phyloP scores from a whole-genome alignment of 2,888 invertebrate genomes.

The Poecilus cupreus region DNA sequence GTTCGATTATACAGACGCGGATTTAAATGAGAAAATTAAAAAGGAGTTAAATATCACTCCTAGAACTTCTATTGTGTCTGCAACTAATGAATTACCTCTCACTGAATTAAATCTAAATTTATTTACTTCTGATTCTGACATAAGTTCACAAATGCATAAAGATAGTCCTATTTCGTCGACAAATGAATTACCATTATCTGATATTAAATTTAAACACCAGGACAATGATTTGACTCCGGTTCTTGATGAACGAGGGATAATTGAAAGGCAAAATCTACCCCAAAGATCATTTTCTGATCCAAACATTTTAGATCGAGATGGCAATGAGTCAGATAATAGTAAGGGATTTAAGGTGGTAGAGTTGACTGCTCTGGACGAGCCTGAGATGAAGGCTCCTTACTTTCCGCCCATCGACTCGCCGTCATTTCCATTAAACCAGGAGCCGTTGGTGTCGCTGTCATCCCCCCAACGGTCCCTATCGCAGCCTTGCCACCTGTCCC shows the following conservation, averaged over 20 bases:
- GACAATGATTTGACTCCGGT: conserved; percentile 22
- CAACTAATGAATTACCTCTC: conserved; percentile 82
- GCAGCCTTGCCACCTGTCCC: conserved; percentile 64
- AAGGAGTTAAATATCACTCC: conserved; percentile 14
- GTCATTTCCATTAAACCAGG: conserved; percentile 37
- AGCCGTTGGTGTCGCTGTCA: not conserved
- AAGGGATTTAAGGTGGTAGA: not conserved
- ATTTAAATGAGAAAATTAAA: conserved; percentile 42
- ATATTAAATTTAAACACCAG: conserved; percentile 66
- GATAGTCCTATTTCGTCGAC: conserved; percentile 65
- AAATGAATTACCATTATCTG: conserved; percentile 69
- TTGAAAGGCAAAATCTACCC: conserved; percentile 1
- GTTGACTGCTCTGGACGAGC: conserved; percentile 41
- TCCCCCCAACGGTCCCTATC: conserved; percentile 26
- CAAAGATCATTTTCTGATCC: conserved; percentile 71
- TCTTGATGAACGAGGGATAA: conserved; percentile 14
- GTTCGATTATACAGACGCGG: conserved; percentile 66
- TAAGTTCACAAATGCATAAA: conserved; percentile 59
- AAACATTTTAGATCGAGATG: conserved; percentile 68
- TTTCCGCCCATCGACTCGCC: conserved; percentile 52
- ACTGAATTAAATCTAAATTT: conserved; percentile 73
- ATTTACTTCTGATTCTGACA: conserved; percentile 67
- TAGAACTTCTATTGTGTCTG: conserved; percentile 72
- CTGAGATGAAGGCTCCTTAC: conserved; percentile 41
- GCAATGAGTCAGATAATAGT: not conserved